Conservation (phyloP, 1,140 invertebrate genomes). For the Latrodectus geometricus region DNA sequence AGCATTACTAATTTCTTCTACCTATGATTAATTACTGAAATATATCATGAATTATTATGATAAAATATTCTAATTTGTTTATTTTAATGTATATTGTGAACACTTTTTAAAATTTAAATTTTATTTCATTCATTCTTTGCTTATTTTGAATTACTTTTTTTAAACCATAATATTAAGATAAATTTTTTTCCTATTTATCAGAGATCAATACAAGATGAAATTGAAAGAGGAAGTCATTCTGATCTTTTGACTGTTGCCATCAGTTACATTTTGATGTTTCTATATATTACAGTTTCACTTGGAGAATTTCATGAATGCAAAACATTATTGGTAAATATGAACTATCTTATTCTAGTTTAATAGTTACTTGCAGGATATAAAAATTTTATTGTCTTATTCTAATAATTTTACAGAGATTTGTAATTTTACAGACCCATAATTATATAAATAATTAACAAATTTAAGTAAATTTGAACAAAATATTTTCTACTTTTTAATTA, state of each 20-base stretch:
- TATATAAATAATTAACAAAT: too few species aligned
- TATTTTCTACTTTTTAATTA: too few species aligned
- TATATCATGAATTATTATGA: too few species aligned
- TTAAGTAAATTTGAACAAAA: too few species aligned
- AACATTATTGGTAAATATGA: constrained; percentile 67
- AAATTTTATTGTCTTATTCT: too few species aligned
- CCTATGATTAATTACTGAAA: neutral
- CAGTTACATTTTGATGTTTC: constrained; percentile 98
- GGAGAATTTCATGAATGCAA: constrained; percentile 84
- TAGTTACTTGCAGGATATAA: too few species aligned
- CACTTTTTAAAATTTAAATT: neutral
- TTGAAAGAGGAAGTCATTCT: constrained; percentile 89
- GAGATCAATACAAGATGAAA: constrained; percentile 92
- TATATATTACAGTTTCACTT: constrained; percentile 93
- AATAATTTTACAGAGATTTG: too few species aligned
- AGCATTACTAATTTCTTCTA: too few species aligned
- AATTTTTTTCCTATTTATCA: constrained; percentile 10
- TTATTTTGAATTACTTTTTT: neutral
- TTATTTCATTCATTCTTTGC: too few species aligned
- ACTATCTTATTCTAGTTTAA: neutral
- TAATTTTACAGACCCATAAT: too few species aligned
- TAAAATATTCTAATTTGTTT: too few species aligned
- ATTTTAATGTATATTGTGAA: neutral
- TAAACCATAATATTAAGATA: neutral
- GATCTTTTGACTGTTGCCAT: constrained; percentile 93